Conservation (phyloP, 2,113 vertebrate genomes). For the Varanus salvator region DNA sequence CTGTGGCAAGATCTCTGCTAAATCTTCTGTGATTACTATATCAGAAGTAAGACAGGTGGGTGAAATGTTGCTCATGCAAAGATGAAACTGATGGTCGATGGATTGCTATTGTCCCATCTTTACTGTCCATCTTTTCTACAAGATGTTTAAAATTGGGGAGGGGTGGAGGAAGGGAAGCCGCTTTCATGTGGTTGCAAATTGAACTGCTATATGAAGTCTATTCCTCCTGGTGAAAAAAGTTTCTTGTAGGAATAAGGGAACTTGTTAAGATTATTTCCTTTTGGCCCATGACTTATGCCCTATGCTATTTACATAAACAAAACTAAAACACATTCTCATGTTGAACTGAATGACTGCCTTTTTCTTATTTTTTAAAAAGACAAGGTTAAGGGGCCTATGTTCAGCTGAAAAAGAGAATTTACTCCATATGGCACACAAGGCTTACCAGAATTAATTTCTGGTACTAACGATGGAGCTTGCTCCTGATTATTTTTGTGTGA, state of each 20-base stretch:
- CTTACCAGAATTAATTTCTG: constrained; percentile 41
- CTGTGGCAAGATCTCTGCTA: background rate
- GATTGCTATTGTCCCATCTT: background rate
- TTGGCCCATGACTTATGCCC: background rate
- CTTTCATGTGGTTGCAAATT: background rate
- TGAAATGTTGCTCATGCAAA: background rate
- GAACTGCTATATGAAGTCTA: background rate
- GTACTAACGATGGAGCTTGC: constrained; percentile 64
- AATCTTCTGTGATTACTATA: background rate
- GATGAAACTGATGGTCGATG: background rate
- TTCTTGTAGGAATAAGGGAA: background rate
- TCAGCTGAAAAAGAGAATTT: constrained; percentile 32
- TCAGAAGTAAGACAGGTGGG: background rate
- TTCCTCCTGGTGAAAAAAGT: background rate
- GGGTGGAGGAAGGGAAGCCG: background rate
- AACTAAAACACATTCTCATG: background rate
- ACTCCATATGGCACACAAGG: constrained; percentile 43
- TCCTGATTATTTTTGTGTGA: constrained; percentile 69
- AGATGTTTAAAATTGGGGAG: background rate
- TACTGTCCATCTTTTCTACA: background rate
- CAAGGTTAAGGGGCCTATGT: background rate
- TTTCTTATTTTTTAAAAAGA: constrained; percentile 35
- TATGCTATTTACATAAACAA: no score
- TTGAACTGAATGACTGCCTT: background rate
- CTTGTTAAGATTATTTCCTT: background rate